A percentile compares a stretch with the other conserved stretches of the same genome.
Conservation (phyloP, 64 coral and sea anemone species). For the Stylophora pistillata region DNA sequence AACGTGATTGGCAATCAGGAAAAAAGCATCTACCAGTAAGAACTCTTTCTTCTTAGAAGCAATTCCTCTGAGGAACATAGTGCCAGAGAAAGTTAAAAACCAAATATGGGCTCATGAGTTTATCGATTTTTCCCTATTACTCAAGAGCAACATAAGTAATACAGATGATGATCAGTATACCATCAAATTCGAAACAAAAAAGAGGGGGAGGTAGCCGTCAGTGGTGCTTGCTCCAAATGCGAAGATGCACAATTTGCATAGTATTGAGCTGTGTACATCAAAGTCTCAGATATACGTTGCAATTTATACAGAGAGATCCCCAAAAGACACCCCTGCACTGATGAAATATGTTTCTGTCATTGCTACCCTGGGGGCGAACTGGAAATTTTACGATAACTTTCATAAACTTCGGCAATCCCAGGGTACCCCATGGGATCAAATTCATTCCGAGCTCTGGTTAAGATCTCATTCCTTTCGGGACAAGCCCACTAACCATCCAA, state of each 20-base stretch:
- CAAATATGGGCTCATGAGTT: slow-evolving; percentile 13
- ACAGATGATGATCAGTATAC: too few relatives aligned
- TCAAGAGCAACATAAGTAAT: too few relatives aligned
- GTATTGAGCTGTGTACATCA: slow-evolving; percentile 38
- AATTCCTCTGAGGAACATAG: background rate
- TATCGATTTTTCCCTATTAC: background rate
- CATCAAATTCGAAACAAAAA: too few relatives aligned
- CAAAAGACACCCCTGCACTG: slow-evolving; percentile 7
- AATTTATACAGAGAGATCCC: slow-evolving; percentile 27
- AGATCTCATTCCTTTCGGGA: background rate
- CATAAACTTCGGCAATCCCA: slow-evolving; percentile 15
- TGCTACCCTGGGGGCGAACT: slow-evolving; percentile 39
- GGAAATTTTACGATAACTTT: slow-evolving; percentile 61
- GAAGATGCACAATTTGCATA: background rate
- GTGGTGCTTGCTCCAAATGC: too few relatives aligned
- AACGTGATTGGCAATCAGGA: too few relatives aligned
- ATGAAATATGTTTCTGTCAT: slow-evolving; percentile 64
- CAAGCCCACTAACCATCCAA: background rate
- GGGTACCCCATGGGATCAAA: too few relatives aligned
- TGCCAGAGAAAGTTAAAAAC: background rate
- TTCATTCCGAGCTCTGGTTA: background rate
- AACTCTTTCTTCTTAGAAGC: background rate
- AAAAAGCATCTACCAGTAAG: too few relatives aligned
- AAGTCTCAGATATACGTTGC: slow-evolving; percentile 54
- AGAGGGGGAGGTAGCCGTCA: too few relatives aligned